Evolutionary conservation across 2,888 invertebrate species (phyloP).

Genomic region (Odiellus spinosus): DNA sequence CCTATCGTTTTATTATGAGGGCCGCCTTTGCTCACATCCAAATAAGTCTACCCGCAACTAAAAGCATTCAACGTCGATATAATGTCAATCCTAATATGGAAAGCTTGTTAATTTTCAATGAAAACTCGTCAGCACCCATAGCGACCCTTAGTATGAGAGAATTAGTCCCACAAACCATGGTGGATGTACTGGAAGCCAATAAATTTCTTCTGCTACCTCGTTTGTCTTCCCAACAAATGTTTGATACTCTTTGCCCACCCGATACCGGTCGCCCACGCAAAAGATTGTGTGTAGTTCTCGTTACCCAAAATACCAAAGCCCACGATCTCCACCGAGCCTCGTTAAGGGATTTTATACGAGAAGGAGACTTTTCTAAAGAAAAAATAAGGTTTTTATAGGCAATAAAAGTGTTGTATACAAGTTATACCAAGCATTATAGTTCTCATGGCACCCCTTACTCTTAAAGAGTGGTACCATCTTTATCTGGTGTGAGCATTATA

Average conservation of each 20-base stretch:
- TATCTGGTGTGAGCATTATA: too few species aligned
- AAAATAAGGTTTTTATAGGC: constrained; percentile 8
- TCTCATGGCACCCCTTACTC: too few species aligned
- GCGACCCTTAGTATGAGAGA: constrained; percentile 78
- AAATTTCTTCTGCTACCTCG: constrained; percentile 73
- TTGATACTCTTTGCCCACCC: constrained; percentile 74
- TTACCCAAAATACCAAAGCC: constrained; percentile 41
- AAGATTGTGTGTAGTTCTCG: constrained; percentile 58
- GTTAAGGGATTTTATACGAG: constrained; percentile 52
- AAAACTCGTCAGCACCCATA: constrained; percentile 56
- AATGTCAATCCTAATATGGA: constrained; percentile 57
- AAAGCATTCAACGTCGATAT: constrained; percentile 36
- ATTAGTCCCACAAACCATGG: constrained; percentile 70
- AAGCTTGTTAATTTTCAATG: constrained; percentile 74
- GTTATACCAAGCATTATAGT: too few species aligned
- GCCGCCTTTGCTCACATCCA: constrained; percentile 65
- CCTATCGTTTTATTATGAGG: constrained; percentile 66
- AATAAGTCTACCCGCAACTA: constrained; percentile 15
- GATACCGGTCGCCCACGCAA: constrained; percentile 63
- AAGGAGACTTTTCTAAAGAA: constrained; percentile 30
- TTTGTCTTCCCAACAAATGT: constrained; percentile 72
- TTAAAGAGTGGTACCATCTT: too few species aligned
- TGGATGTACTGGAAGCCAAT: constrained; percentile 73
- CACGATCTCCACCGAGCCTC: constrained; percentile 48
- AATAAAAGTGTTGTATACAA: too few species aligned